Base-by-base conservation (phyloP, 2,797 vertebrate genomes). In the Numenius phaeopus region DNA sequence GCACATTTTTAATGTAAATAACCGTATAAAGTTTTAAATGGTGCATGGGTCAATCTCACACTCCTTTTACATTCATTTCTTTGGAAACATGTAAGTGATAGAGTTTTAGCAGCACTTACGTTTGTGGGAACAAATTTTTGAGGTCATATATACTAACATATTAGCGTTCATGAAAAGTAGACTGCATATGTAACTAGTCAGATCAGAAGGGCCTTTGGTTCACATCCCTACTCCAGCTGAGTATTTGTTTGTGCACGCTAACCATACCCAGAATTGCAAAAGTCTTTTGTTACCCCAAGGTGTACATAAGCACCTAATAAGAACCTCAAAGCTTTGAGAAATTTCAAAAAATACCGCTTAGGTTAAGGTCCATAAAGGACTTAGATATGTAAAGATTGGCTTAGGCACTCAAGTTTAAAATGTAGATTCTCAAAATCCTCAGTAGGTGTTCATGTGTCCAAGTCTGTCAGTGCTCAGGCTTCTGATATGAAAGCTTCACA, bases 61-160 rank as follows among this genome's bases (percentile, higher is more conserved):
- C 49, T 94, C 89, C 40, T 90, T 95, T 89, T 88, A 91, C 42
- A 76, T 90, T 95, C 3, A 1, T 69, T 96, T 93, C 80, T 81
- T 85, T 88, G 76, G 65, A 97, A 96, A 88, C 54, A 90, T 81
- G 59, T 86, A 91, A 95, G 61, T 57, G 54, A 86, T 80, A 32
- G 47, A 87, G 81, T 86, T 91, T 77, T 76, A 95, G 61, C 50
- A 89, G 93, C 87, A 71, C 64, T 94, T 92, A 91, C 11, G 2
- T 93, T 93, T 97, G 76, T 86, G 93, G 89, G 65, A 97, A 95
- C 87, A 85, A 81, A 86, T 95, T 95, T 94, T 96, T 76, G 34
- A 96, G 83, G 80, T 96, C 58, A 72, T 44, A 62, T 80, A 79
- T 39, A 55, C 18, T 77, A 62, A 86, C 19, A 61, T 64, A 83